Evolutionary conservation across 2,797 vertebrate species (phyloP).

Genomic region (Acridotheres tristis): DNA sequence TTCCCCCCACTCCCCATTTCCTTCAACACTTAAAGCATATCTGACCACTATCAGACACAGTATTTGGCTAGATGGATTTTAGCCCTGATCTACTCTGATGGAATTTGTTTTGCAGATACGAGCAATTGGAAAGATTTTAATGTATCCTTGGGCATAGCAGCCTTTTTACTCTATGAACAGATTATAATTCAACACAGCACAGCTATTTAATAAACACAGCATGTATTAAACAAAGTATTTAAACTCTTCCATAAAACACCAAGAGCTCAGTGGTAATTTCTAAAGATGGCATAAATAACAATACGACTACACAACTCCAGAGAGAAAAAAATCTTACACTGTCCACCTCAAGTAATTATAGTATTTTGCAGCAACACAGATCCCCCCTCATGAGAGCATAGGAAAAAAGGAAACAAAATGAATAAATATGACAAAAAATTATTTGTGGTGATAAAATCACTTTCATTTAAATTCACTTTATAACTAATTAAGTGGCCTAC

Average conservation of each 20-base stretch:
- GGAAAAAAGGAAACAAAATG: background rate
- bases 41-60: background rate
- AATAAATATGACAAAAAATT: background rate
- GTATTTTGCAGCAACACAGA: background rate
- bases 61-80: background rate
- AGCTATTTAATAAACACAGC: constrained; percentile 18
- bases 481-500: background rate
- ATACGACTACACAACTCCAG: background rate
- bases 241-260: constrained; percentile 4
- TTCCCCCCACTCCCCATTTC: background rate
- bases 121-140: background rate
- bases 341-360: background rate
- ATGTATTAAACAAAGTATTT: constrained; percentile 6
- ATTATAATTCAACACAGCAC: background rate
- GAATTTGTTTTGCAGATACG: background rate
- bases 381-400: background rate
- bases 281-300: constrained; percentile 15
- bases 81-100: background rate
- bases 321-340: background rate
- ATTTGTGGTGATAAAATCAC: background rate
- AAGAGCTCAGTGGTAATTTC: background rate
- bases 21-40: background rate
- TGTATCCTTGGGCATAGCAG: background rate
- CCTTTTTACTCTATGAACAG: background rate
- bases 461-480: background rate